These are phyloP conservation scores for Tenthredo scrophulariae DNA, from an alignment of 2,888 invertebrate species.

Conservation along the genomic window DNA sequence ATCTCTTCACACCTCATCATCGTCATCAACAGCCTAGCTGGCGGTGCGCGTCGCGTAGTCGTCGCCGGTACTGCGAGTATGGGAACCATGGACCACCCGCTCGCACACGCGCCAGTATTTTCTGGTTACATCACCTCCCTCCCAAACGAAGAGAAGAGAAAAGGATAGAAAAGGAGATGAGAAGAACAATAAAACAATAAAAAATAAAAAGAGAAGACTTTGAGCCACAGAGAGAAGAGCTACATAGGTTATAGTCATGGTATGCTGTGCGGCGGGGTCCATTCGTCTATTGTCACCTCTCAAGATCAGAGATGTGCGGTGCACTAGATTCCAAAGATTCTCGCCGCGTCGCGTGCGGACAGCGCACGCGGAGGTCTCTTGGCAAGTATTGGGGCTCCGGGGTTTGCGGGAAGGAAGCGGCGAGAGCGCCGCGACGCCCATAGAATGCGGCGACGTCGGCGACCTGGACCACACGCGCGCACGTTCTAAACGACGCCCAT, in stretches of 20 bases:
- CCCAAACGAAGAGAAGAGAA: not conserved
- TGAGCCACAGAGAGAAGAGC: constrained; percentile 28
- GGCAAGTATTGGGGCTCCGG: constrained; percentile 33
- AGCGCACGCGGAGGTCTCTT: constrained; percentile 52
- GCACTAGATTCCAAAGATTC: constrained; percentile 57
- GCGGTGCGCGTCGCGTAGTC: constrained; percentile 67
- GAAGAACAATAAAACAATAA: not conserved
- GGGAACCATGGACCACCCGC: constrained; percentile 68
- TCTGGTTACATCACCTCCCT: constrained; percentile 55
- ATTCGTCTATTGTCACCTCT: constrained; percentile 59
- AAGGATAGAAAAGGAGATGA: not conserved
- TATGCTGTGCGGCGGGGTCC: constrained; percentile 48
- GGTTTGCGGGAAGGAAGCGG: constrained; percentile 49
- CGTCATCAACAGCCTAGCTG: constrained; percentile 75
- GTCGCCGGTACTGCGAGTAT: constrained; percentile 63
- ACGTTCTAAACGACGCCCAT: constrained; percentile 74
- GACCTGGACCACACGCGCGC: constrained; percentile 70
- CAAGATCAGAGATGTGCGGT: constrained; percentile 52
- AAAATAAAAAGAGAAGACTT: constrained; percentile 49
- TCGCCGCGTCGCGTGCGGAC: constrained; percentile 53
- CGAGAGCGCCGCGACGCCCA: constrained; percentile 70
- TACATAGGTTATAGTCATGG: constrained; percentile 27
- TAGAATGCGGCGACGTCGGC: constrained; percentile 73
- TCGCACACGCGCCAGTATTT: constrained; percentile 56
- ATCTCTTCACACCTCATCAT: constrained; percentile 79